Evolutionary conservation across 2,113 vertebrate genomes (phyloP), one percentile per base, ranked within the genome.

Genomic region (Perccottus glenii): DNA sequence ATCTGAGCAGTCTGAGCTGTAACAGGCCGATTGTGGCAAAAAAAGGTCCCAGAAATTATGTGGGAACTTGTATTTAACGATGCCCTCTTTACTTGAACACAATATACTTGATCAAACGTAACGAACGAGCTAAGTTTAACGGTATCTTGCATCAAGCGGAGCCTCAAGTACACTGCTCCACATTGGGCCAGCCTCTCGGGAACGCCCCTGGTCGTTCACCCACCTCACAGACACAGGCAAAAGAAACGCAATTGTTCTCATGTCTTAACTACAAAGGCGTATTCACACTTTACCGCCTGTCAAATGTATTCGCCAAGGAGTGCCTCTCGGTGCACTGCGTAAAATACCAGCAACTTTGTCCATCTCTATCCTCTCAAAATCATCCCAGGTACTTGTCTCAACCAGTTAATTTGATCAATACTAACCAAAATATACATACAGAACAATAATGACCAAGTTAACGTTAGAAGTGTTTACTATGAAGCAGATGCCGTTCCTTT

Each of bases 151-250:
- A 74, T 82, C 84, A 80, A 75, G 76, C 59, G 50, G 75, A 89
- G 84, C 80, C 73, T 86, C 67, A 80, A 80, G 79, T 83, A 77
- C 72, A 81, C 75, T 60, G 81, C 72, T 87, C 89, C 85, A 80
- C 60, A 86, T 75, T 67, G 83, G 83, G 79, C 82, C 87, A 71
- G 73, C 87, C 86, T 80, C 86, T 67, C 83, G 89, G 88, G 82
- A 83, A 88, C 88, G 84, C 89, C 91, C 92, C 86, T 90, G 87
- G 85, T 83, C 88, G 86, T 82, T 88, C 88, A 90, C 85, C 88
- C 85, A 69, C 83, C 60, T 73, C 75, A 81, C 83, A 79, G 67
- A 88, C 73, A 73, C 49, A 75, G 52, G 76, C 82, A 73, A 82
- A 83, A 78, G 64, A 78, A 71, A 69, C 75, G 75, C 73, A 76